A percentile compares a stretch with the other conserved stretches of the same genome.
Evolutionary conservation across 2,888 invertebrate species (phyloP).

Genomic region (Nomada ruficornis): DNA sequence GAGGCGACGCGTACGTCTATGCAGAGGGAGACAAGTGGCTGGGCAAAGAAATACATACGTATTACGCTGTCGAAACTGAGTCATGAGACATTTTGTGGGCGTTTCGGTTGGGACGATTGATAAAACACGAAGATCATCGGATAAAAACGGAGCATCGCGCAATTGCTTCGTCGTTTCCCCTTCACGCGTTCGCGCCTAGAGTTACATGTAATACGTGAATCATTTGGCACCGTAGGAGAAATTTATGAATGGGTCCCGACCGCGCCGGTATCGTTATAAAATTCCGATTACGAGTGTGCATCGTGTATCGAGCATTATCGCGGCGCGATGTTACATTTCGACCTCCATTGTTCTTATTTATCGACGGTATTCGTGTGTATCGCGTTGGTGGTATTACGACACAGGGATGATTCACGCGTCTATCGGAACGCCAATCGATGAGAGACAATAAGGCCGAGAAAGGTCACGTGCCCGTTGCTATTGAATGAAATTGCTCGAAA

Average conservation of each 20-base stretch:
- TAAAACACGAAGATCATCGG: conserved; percentile 56
- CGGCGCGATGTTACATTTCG: conserved; percentile 33
- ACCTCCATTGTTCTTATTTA: conserved; percentile 43
- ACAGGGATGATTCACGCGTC: conserved; percentile 60
- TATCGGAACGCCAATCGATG: conserved; percentile 64
- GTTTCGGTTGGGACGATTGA: conserved; percentile 44
- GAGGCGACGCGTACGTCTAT: conserved; percentile 10
- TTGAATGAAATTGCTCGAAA: conserved; percentile 58
- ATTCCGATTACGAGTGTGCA: conserved; percentile 16
- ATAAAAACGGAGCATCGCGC: conserved; percentile 37
- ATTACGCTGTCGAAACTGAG: conserved; percentile 43
- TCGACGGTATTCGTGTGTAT: conserved; percentile 35
- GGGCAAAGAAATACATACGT: conserved; percentile 37
- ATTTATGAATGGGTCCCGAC: conserved; percentile 47
- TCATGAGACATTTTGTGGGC: conserved; percentile 40
- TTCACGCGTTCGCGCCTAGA: background rate
- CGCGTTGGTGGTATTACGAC: conserved; percentile 51
- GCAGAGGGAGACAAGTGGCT: background rate
- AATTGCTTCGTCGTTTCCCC: conserved; percentile 16
- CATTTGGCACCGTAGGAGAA: conserved; percentile 17
- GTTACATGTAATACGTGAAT: conserved; percentile 25
- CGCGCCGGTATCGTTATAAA: conserved; percentile 28
- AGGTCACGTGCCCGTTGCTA: conserved; percentile 44
- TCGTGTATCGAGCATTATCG: conserved; percentile 30
- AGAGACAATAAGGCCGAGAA: conserved; percentile 53